phyloP scores from a whole-genome alignment of 2,113 vertebrate genomes.

The Gymnorhina tibicen region DNA sequence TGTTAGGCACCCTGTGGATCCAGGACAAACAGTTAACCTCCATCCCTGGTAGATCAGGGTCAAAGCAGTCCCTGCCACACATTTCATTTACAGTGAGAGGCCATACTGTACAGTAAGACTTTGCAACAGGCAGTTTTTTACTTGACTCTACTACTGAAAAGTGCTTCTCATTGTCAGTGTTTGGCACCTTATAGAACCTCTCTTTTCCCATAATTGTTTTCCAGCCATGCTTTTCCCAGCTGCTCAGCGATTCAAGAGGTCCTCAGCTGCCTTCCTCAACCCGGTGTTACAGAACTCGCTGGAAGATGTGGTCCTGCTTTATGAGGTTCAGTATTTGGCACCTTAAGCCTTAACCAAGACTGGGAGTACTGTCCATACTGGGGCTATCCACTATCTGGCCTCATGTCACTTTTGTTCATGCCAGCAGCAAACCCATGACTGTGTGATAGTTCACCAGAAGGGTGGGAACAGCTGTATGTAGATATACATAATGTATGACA shows the following conservation, averaged over 20 bases:
- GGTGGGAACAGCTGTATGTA: neutral
- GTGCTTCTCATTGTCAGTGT: neutral
- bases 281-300: conserved; percentile 83
- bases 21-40: neutral
- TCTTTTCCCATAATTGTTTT: conserved; percentile 20
- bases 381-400: neutral
- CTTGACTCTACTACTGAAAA: neutral
- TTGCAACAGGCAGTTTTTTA: neutral
- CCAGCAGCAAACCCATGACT: neutral
- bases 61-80: neutral
- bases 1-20: neutral
- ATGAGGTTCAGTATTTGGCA: conserved; percentile 77
- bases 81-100: neutral
- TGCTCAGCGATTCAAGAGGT: conserved; percentile 81
- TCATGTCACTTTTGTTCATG: neutral
- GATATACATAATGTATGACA: too few species aligned
- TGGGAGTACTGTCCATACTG: neutral
- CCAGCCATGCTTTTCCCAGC: conserved; percentile 82
- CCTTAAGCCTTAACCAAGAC: neutral
- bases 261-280: conserved; percentile 70
- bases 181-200: neutral
- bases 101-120: neutral
- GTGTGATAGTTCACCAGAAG: neutral
- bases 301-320: conserved; percentile 87
- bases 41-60: neutral